Percentiles rank a stretch among this genome's conserved stretches.
phyloP scores from a whole-genome alignment of 2,113 vertebrate species.

The Fregata magnificens region DNA sequence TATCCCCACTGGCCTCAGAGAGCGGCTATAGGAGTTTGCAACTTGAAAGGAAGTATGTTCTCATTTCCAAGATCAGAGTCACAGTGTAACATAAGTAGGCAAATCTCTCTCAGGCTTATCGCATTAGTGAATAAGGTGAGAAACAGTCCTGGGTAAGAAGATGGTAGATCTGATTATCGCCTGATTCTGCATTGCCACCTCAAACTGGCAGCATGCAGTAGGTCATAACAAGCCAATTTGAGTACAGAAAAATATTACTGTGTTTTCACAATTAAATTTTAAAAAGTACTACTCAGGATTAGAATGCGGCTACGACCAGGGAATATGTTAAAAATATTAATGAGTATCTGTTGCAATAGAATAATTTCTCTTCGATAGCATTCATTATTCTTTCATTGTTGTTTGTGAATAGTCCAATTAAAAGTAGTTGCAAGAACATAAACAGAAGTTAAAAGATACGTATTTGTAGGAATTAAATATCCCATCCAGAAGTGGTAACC shows the following conservation, averaged over 20 bases:
- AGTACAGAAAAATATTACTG: neutral
- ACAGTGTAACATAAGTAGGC: neutral
- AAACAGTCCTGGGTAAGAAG: neutral
- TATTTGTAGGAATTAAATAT: neutral
- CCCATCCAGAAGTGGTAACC: accelerated
- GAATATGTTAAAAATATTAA: neutral
- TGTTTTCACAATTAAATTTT: neutral
- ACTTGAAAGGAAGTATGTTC: neutral
- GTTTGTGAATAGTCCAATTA: neutral
- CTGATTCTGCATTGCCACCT: neutral
- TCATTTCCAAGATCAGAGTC: neutral
- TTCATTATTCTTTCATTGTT: neutral
- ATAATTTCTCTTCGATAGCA: neutral
- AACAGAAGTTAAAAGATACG: neutral
- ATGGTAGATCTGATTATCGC: neutral
- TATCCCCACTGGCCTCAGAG: neutral
- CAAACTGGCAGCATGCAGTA: neutral
- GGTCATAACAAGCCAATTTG: neutral
- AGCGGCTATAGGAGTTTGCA: neutral
- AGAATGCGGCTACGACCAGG: accelerated
- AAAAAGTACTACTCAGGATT: neutral
- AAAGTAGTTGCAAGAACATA: neutral
- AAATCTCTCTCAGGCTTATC: neutral
- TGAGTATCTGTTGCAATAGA: neutral
- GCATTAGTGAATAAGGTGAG: neutral